Conservation (phyloP, 1,140 invertebrate species). For the Dendrolimus kikuchii region DNA sequence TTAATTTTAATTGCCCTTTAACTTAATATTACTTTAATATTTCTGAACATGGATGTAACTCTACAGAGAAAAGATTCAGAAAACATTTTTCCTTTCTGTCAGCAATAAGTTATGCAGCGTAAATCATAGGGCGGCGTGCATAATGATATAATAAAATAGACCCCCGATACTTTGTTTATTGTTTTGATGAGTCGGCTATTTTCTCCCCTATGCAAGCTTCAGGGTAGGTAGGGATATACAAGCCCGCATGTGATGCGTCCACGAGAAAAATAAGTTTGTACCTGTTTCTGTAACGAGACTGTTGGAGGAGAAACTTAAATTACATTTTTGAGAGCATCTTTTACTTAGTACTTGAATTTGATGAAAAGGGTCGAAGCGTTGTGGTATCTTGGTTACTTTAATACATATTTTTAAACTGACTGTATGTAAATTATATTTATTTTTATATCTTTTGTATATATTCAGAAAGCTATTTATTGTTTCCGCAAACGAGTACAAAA, state of each 20-base stretch:
- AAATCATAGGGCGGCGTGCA: conserved; percentile 66
- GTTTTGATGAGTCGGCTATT: conserved; percentile 70
- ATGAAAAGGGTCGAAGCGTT: too few relatives aligned
- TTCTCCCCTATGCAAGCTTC: conserved; percentile 34
- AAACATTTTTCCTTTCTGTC: not conserved
- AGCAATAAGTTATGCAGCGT: conserved; percentile 45
- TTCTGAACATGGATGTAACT: too few relatives aligned
- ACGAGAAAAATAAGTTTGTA: conserved; percentile 30
- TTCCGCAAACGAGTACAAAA: conserved; percentile 29
- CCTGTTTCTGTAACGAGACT: not conserved
- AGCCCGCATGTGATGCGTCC: conserved; percentile 47
- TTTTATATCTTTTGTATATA: too few relatives aligned
- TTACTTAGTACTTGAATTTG: too few relatives aligned
- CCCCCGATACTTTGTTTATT: conserved; percentile 71
- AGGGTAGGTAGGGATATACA: conserved; percentile 30
- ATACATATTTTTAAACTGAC: too few relatives aligned
- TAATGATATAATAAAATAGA: conserved; percentile 70
- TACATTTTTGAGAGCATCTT: too few relatives aligned
- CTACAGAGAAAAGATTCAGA: too few relatives aligned
- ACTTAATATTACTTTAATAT: too few relatives aligned
- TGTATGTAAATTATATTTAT: too few relatives aligned
- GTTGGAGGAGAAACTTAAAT: not conserved
- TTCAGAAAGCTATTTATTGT: too few relatives aligned
- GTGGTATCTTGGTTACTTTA: too few relatives aligned
- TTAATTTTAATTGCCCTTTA: too few relatives aligned